These are phyloP conservation scores for Gryllus longicercus DNA, from an alignment of 2,888 invertebrate species.

Conservation along the genomic window DNA sequence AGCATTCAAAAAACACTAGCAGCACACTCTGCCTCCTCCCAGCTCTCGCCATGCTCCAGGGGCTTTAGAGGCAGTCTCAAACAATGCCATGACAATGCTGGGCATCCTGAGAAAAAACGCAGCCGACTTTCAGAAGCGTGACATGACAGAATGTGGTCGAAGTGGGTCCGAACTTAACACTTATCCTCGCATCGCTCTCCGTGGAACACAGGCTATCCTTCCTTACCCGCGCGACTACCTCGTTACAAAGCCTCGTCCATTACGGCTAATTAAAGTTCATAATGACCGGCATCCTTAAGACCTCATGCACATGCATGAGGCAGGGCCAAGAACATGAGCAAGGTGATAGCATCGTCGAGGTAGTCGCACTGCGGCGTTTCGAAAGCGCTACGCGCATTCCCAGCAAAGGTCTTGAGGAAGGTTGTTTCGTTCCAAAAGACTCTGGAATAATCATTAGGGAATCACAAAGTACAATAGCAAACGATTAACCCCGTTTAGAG, in stretches of 20 bases:
- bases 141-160: neutral
- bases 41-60: too few species aligned
- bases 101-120: neutral
- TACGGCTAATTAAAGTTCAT: neutral
- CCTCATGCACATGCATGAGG: constrained; percentile 7
- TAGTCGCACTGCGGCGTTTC: neutral
- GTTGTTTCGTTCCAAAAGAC: too few species aligned
- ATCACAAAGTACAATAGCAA: too few species aligned
- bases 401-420: too few species aligned
- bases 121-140: neutral
- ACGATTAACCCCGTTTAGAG: too few species aligned
- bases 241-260: neutral
- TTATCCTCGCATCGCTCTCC: neutral
- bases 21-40: too few species aligned
- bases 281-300: neutral
- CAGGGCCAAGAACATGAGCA: neutral
- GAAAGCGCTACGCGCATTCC: too few species aligned
- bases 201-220: neutral
- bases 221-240: neutral
- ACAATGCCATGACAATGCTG: too few species aligned
- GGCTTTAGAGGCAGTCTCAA: too few species aligned
- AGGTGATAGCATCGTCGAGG: neutral
- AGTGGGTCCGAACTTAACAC: constrained; percentile 17
- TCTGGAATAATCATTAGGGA: too few species aligned
- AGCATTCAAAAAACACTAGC: too few species aligned